Base-by-base conservation (phyloP, 2,113 vertebrate genomes). In the Tetraodon nigroviridis region DNA sequence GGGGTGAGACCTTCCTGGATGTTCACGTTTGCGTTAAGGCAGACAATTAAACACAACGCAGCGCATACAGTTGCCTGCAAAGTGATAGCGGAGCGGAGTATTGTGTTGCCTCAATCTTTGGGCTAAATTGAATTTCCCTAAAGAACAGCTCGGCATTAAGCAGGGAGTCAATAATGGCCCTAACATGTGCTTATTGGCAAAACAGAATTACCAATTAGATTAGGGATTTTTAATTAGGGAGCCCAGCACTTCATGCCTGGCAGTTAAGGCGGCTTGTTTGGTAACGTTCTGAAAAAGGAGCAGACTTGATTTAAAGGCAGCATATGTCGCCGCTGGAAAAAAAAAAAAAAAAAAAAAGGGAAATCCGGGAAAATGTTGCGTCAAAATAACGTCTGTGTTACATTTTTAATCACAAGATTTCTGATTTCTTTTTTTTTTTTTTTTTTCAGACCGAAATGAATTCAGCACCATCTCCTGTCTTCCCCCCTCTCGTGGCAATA, bases 1-100 rank as follows among this genome's bases (percentile, higher is more conserved):
- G 96, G 94, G 13, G 91, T 98, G 79, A 98, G 87, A 0, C 91
- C 92, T 75, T 98, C 95, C 89, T 96, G 94, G 76, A 94, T 93
- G 88, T 94, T 80, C 70, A 65, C 59, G 47, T 71, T 17, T n/a
- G 47, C 17, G 92, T 97, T 89, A 98, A 97, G 93, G 93, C 86
- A 24, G n/a, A 61, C 63, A 73, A 72, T 78, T 64, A 73, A 72
- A 76, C 55, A 61, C 13, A 59, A 66, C 60, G 45, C 67, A 22
- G 61, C 32, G 58, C 48, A 58, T 49, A 58, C 55, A 79, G 61
- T 54, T 37, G 16, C 3, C 18, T 55, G 79, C 84, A 81, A 86
- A 81, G 77, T 80, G 87, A 83, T 84, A 86, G 83, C 37, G 60
- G 80, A 49, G 19, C 59, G 12, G 78, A 81, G 82, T 83, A 86